phyloP scores from a whole-genome alignment of 2,888 invertebrate genomes.

The Smittia aterrima region DNA sequence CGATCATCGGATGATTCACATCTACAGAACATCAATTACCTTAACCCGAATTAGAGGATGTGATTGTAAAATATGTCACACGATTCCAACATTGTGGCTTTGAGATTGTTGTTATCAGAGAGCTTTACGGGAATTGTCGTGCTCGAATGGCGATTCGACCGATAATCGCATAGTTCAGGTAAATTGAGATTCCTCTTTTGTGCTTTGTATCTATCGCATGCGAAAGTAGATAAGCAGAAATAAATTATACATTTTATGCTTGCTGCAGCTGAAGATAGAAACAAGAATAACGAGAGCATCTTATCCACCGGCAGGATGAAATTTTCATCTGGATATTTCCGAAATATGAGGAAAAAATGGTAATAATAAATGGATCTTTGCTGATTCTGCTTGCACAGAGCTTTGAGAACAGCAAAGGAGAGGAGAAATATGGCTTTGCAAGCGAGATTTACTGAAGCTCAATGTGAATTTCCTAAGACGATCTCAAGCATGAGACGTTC shows the following conservation, averaged over 20 bases:
- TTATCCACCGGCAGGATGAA: conserved; percentile 8
- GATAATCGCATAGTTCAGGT: no score
- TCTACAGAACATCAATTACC: no score
- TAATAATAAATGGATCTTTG: conserved; percentile 30
- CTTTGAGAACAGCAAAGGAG: background rate
- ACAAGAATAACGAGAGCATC: background rate
- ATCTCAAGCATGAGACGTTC: background rate
- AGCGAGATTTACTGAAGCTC: background rate
- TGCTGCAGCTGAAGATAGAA: conserved; percentile 4
- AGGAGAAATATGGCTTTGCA: background rate
- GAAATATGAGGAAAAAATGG: conserved; percentile 17
- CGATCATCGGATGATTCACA: no score
- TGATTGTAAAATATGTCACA: no score
- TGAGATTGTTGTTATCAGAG: no score
- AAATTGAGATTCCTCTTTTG: no score
- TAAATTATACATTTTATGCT: conserved; percentile 10
- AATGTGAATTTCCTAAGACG: background rate
- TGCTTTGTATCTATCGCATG: no score
- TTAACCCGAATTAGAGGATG: no score
- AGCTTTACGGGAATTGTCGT: no score
- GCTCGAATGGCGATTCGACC: no score
- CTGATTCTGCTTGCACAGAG: background rate
- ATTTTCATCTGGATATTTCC: conserved; percentile 34
- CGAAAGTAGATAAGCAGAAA: background rate
- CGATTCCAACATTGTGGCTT: no score